phyloP scores from a whole-genome alignment of 2,113 vertebrate species.

The Diadophis punctatus region DNA sequence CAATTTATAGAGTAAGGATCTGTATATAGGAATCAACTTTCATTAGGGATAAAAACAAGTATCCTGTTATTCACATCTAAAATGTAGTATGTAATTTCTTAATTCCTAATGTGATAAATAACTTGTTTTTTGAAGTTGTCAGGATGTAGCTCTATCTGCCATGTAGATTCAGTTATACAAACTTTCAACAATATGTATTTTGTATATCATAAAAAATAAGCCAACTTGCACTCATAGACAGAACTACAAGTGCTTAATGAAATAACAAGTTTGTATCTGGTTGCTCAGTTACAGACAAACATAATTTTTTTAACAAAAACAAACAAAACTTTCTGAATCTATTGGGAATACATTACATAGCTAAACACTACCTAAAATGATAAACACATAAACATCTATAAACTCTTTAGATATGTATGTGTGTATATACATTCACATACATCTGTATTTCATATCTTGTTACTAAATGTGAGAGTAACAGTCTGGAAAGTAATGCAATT shows the following conservation, averaged over 20 bases:
- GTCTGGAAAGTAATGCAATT: not conserved
- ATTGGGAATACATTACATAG: not conserved
- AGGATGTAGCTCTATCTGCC: not conserved
- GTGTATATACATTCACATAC: not conserved
- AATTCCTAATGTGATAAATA: not conserved
- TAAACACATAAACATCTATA: not conserved
- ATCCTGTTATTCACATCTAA: not conserved
- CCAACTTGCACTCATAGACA: not conserved
- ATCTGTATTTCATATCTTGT: not conserved
- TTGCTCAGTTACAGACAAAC: not conserved
- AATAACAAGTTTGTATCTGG: not conserved
- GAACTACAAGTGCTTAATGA: not conserved
- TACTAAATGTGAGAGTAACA: not conserved
- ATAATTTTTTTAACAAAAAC: not conserved
- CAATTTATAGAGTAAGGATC: not conserved
- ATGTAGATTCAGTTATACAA: not conserved
- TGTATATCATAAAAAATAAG: not conserved
- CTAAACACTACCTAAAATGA: not conserved
- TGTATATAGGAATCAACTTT: fast-evolving
- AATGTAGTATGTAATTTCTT: not conserved
- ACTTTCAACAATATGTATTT: not conserved
- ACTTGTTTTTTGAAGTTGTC: not conserved
- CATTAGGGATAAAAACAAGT: not conserved
- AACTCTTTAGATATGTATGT: not conserved
- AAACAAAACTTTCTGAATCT: not conserved